These are phyloP conservation scores for Hydrophis major DNA, from an alignment of 2,797 vertebrate genomes.

Conservation along the genomic window DNA sequence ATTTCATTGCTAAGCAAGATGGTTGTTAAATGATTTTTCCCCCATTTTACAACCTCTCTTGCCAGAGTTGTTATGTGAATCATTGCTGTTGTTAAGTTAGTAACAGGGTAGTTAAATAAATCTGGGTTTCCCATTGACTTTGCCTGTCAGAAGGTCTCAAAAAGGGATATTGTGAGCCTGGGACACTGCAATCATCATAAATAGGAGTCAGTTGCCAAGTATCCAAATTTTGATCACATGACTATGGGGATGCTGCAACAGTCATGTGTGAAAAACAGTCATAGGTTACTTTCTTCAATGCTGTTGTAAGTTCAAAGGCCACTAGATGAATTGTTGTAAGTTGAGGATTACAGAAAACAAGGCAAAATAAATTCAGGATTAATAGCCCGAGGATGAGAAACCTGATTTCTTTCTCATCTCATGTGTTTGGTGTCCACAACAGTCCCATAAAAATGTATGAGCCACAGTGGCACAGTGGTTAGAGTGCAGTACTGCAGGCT, in stretches of 20 bases:
- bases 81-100: neutral
- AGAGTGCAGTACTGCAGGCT: too few relatives aligned
- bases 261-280: neutral
- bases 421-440: neutral
- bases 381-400: neutral
- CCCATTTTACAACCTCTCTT: neutral
- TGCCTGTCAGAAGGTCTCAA: neutral
- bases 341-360: neutral
- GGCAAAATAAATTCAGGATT: neutral
- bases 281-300: neutral
- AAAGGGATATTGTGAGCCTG: neutral
- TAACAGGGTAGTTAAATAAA: neutral
- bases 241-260: neutral
- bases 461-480: too few relatives aligned
- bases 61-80: neutral
- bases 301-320: neutral
- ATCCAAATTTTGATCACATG: neutral
- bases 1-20: neutral
- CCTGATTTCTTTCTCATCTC: neutral
- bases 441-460: neutral
- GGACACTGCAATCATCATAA: neutral
- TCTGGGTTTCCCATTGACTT: neutral
- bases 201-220: neutral
- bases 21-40: neutral
- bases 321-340: neutral